Evolutionary conservation across 2,113 vertebrate species (phyloP), one percentile per base, ranked within the genome.

Genomic region (Paramisgurnus dabryanus): DNA sequence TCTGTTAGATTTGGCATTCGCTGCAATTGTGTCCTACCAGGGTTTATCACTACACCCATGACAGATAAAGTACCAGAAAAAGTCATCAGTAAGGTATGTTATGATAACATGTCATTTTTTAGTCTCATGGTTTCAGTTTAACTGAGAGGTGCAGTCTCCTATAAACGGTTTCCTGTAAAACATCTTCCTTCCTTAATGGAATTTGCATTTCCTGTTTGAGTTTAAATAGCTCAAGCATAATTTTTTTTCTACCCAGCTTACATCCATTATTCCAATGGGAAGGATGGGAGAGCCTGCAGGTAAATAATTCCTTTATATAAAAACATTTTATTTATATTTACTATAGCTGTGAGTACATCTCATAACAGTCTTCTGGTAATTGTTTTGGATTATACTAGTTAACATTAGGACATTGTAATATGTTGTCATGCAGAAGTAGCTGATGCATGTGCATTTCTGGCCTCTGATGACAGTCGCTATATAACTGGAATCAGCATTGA

Each of bases 41-140:
- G 96, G 0, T 95, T 95, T 81, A 94, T 95, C 77, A 49, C 77
- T 22, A 96, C 95, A 49, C 93, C 95, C 15, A 96, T 97, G 95
- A 95, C 93, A 0, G 93, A 93, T 27, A 92, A 94, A 85, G 88
- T 96, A 1, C 95, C 96, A 61, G 91, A 95, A 82, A 96, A 94
- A 76, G 93, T 95, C 61, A 86, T 95, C 64, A 89, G 86, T 67
- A 94, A 94, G 94, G 95, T 96, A 89, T 76, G 83, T 34, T 22
- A 22, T 22, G 22, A n/a, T n/a, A n/a, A n/a, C n/a, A n/a, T n/a
- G n/a, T n/a, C n/a, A n/a, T n/a, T n/a, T n/a, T n/a, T n/a, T n/a
- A n/a, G n/a, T n/a, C n/a, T n/a, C n/a, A n/a, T n/a, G n/a, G n/a
- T n/a, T n/a, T n/a, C n/a, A n/a, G 22, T 22, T 22, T 22, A 34